Evolutionary conservation across 2,113 vertebrate genomes (phyloP), one percentile per base, ranked within the genome.

Genomic region (Coturnix japonica): DNA sequence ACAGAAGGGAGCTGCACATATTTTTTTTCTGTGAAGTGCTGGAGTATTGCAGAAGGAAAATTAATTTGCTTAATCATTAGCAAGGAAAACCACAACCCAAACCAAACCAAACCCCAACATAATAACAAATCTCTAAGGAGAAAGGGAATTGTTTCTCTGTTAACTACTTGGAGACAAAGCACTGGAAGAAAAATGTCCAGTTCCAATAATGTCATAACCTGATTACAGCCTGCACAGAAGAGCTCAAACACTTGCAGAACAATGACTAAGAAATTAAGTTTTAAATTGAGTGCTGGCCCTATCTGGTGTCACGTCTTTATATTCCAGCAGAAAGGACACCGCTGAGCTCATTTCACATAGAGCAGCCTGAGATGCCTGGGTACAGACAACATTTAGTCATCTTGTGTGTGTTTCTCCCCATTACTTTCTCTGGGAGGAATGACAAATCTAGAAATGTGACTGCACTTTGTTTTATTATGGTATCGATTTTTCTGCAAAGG

Each of bases 391-490:
- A 96, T 96, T 98, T 96, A 97, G 78, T 97, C 93, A 96, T 95
- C 88, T 59, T 96, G 46, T 94, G 78, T 51, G 83, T 83, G 41
- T 81, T 95, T 93, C 92, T 94, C 89, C 87, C 93, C 95, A 94
- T 95, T 95, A 96, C 97, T 94, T 95, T 89, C 96, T 97, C 91
- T 30, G 85, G 90, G 95, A 97, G 94, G 92, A 95, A 97, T 95
- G 96, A 97, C 97, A 97, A 97, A 97, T 94, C 97, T 96, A 96
- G 96, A 97, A 98, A 97, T 97, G 97, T 90, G 97, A 84, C 97
- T 98, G 97, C 97, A 98, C 97, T 98, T 96, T 97, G 97, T 95
- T 97, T 97, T 97, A 98, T 97, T 97, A 97, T 96, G 95, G 87
- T 97, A 97, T 97, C 60, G 98, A 98, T 97, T 97, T 95, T 96